Percentiles rank a stretch among this genome's conserved stretches.
phyloP scores from a whole-genome alignment of 30 jellyfish, hydroid and myxozoan genomes.

The Nemopilema nomurai region DNA sequence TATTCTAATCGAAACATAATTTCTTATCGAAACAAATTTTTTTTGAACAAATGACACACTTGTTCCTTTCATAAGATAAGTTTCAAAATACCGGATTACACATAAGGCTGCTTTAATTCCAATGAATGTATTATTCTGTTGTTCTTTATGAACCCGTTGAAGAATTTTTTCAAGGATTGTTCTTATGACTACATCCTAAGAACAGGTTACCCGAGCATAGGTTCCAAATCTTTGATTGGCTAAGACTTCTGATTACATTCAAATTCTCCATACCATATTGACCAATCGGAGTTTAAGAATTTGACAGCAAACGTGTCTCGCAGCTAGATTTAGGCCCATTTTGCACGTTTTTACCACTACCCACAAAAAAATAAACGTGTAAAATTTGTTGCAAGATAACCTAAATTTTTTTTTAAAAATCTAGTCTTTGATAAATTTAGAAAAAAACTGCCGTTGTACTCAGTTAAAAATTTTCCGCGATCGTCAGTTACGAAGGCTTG shows the following conservation, averaged over 20 bases:
- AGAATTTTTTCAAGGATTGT: too few species aligned
- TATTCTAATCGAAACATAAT: too few species aligned
- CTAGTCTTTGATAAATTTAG: constrained; percentile 1
- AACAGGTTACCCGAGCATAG: too few species aligned
- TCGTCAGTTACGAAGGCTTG: constrained; percentile 3
- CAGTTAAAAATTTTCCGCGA: constrained; percentile 14
- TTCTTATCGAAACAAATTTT: too few species aligned
- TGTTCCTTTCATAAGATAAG: too few species aligned
- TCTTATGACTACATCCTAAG: too few species aligned
- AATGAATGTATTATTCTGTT: too few species aligned
- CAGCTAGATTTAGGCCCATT: constrained; percentile 32
- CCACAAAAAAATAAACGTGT: constrained; percentile 8
- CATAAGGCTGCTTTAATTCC: too few species aligned
- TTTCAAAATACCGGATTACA: too few species aligned
- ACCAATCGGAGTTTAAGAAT: constrained; percentile 5
- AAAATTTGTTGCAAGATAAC: constrained; percentile 1
- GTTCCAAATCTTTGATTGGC: constrained; percentile 32
- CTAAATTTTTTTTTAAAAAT: constrained; percentile 10
- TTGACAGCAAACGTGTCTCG: background rate
- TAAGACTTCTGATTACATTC: constrained; percentile 20
- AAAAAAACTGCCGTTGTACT: constrained; percentile 12
- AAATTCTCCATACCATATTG: constrained; percentile 11
- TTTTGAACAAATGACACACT: too few species aligned
- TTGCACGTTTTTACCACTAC: constrained; percentile 10
- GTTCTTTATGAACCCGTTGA: too few species aligned